A percentile compares a stretch with the other conserved stretches of the same genome.
Evolutionary conservation across 1,140 invertebrate species (phyloP).

Genomic region (Heliconius nattereri): DNA sequence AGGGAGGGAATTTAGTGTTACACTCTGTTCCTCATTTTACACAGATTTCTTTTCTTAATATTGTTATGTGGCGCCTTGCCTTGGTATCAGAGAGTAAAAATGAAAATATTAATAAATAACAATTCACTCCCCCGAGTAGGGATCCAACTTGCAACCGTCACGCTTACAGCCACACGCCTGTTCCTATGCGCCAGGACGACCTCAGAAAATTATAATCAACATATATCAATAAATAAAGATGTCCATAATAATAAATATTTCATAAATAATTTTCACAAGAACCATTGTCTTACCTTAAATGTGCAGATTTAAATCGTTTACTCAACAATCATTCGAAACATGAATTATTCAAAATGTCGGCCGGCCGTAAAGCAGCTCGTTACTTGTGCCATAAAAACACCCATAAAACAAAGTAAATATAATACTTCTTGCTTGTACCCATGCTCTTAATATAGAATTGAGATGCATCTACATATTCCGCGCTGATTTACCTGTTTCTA

Average conservation of each 20-base stretch:
- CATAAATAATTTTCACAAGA: not conserved
- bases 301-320: slow-evolving; percentile 25
- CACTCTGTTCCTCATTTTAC: too few species aligned
- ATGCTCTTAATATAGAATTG: slow-evolving; percentile 29
- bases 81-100: too few species aligned
- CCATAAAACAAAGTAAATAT: slow-evolving; percentile 41
- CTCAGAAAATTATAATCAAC: slow-evolving; percentile 4
- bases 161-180: too few species aligned
- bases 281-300: not conserved
- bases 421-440: slow-evolving; percentile 36
- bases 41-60: too few species aligned
- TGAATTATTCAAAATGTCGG: slow-evolving; percentile 48
- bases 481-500: slow-evolving; percentile 14
- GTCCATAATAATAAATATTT: not conserved
- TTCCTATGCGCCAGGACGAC: too few species aligned
- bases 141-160: too few species aligned
- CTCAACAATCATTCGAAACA: slow-evolving; percentile 27
- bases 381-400: slow-evolving; percentile 42
- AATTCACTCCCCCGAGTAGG: too few species aligned
- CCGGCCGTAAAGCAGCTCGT: slow-evolving; percentile 43
- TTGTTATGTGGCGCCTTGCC: too few species aligned
- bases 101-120: too few species aligned
- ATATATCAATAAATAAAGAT: not conserved
- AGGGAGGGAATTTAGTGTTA: too few species aligned
- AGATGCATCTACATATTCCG: not conserved